phyloP scores from a whole-genome alignment of 2,888 invertebrate genomes.

The Drosophila koepferae region DNA sequence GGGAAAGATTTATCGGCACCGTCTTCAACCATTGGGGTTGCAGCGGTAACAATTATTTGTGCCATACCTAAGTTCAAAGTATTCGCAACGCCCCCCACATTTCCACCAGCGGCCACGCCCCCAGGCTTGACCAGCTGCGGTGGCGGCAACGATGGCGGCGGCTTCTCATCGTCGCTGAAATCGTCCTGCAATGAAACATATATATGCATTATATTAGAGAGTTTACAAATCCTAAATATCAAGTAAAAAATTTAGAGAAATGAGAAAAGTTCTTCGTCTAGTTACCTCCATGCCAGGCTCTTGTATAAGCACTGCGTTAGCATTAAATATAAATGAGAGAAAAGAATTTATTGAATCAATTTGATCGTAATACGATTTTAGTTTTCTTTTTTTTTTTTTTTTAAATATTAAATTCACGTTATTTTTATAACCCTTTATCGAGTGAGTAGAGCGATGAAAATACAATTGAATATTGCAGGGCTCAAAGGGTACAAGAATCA shows the following conservation, averaged over 20 bases:
- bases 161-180: slow-evolving; percentile 80
- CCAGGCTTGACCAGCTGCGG: slow-evolving; percentile 62
- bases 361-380: slow-evolving; percentile 10
- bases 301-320: slow-evolving; percentile 83
- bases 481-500: slow-evolving; percentile 30
- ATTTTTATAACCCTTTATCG: slow-evolving; percentile 24
- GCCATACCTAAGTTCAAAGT: slow-evolving; percentile 92
- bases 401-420: slow-evolving; percentile 7
- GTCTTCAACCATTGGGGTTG: slow-evolving; percentile 96
- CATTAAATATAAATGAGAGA: slow-evolving; percentile 74
- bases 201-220: not conserved
- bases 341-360: slow-evolving; percentile 44
- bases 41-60: slow-evolving; percentile 96
- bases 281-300: slow-evolving; percentile 84
- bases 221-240: not conserved
- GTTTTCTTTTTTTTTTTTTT: not conserved
- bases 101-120: slow-evolving; percentile 38
- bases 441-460: slow-evolving; percentile 50
- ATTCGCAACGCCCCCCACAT: slow-evolving; percentile 75
- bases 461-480: slow-evolving; percentile 36
- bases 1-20: slow-evolving; percentile 91
- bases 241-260: not conserved
- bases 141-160: slow-evolving; percentile 80
- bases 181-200: slow-evolving; percentile 73
- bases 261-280: not conserved